These are phyloP conservation scores for Scolopax bukidnonensis DNA, from an alignment of 2,797 vertebrate genomes.

Conservation along the genomic window DNA sequence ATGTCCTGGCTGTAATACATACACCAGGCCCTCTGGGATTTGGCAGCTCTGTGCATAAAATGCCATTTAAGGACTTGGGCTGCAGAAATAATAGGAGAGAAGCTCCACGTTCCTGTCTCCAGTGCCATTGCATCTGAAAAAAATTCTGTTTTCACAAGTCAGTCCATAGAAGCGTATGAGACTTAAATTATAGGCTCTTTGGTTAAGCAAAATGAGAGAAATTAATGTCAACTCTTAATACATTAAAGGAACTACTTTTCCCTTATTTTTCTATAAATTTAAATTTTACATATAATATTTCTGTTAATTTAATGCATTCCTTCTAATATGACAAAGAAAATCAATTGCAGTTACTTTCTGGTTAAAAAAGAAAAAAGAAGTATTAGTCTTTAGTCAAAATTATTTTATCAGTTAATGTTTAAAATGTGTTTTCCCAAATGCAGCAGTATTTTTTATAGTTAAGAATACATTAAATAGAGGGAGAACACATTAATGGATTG, in stretches of 20 bases:
- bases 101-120: rapidly evolving
- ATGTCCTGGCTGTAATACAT: background rate
- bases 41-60: background rate
- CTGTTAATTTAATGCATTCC: background rate
- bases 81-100: background rate
- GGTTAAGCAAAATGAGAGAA: background rate
- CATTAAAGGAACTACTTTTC: background rate
- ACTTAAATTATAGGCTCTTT: background rate
- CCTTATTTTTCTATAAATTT: background rate
- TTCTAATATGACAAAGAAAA: background rate
- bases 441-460: background rate
- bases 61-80: background rate
- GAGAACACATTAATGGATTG: background rate
- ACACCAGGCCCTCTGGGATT: too few relatives aligned
- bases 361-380: background rate
- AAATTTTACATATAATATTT: background rate
- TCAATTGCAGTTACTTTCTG: background rate
- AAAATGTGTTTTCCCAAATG: background rate
- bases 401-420: background rate
- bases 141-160: background rate
- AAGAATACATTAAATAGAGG: background rate
- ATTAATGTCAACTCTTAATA: background rate
- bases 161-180: background rate
- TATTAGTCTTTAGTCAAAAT: background rate
- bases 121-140: background rate